Base-by-base conservation (phyloP, 2,888 invertebrate genomes). In the Hyppa rectilinea region DNA sequence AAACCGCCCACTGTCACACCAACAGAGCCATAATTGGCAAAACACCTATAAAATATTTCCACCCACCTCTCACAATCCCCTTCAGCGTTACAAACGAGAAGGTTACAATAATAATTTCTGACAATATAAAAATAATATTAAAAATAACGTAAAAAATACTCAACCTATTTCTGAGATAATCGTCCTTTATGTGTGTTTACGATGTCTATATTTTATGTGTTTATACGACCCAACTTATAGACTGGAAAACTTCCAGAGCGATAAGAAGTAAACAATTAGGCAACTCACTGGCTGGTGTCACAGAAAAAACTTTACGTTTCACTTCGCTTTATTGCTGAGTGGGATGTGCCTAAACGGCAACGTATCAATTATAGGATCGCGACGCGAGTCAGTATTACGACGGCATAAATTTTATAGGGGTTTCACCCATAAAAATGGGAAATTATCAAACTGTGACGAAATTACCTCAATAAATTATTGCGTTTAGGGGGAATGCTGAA, bases 391-490 rank as follows among this genome's bases (percentile, higher is more conserved):
- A 85, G 85, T 58, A 82, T 89, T 87, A 90, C 87, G 88, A 86
- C 72, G 80, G 82, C 88, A 90, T 90, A 90, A 90, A 91, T 89
- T 91, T 91, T 89, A 90, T 89, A 82, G 85, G 81, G 89, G 89
- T 87, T 87, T 80, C 80, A 82, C 78, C 87, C 85, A 89, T 91
- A 91, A 91, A 91, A 91, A 91, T 87, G 85, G 88, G 82, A 82
- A 89, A 91, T 91, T 91, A 91, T 91, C 90, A 90, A 89, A 89
- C 85, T 90, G 88, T 89, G 88, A 87, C 88, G 84, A 82, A 87
- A 90, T 91, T 88, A 87, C 89, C 87, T 79, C 81, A 85, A 90
- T 91, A 91, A 91, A 91, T 91, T 91, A 90, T 89, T 86, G 86
- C 86, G 83, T 87, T 86, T 78, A 61, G 84, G 85, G 68, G 26